These are phyloP conservation scores for Xylota segnis DNA, from an alignment of 2,888 invertebrate genomes.

Conservation along the genomic window DNA sequence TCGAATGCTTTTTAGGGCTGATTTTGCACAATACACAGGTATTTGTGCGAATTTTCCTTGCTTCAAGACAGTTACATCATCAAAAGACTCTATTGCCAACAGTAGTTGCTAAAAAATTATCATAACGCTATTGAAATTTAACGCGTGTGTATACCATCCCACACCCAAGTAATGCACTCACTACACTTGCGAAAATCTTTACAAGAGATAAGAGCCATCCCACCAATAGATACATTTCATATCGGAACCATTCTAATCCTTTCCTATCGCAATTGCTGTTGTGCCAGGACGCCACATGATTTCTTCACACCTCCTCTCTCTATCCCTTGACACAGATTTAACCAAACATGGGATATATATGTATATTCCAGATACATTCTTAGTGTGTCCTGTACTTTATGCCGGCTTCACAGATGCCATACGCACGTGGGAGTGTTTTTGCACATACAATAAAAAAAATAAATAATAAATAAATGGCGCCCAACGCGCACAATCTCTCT, in stretches of 20 bases:
- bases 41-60: too few relatives aligned
- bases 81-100: neutral
- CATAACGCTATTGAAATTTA: neutral
- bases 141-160: neutral
- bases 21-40: too few relatives aligned
- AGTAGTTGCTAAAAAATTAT: neutral
- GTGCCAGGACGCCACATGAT: slow-evolving; percentile 77
- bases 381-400: neutral
- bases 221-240: neutral
- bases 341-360: slow-evolving; percentile 54
- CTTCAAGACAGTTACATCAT: too few relatives aligned
- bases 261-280: slow-evolving; percentile 81
- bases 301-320: slow-evolving; percentile 8
- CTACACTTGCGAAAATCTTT: neutral
- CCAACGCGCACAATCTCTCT: slow-evolving; percentile 68
- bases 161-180: neutral
- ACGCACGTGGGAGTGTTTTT: slow-evolving; percentile 70
- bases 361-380: slow-evolving; percentile 44
- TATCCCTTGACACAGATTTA: slow-evolving; percentile 73
- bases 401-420: slow-evolving; percentile 59
- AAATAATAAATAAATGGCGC: slow-evolving; percentile 53
- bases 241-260: slow-evolving; percentile 78
- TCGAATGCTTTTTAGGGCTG: neutral
- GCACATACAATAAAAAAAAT: neutral
- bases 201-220: neutral